Conservation (phyloP, 2,888 invertebrate genomes). For the Notodonta dromedarius region DNA sequence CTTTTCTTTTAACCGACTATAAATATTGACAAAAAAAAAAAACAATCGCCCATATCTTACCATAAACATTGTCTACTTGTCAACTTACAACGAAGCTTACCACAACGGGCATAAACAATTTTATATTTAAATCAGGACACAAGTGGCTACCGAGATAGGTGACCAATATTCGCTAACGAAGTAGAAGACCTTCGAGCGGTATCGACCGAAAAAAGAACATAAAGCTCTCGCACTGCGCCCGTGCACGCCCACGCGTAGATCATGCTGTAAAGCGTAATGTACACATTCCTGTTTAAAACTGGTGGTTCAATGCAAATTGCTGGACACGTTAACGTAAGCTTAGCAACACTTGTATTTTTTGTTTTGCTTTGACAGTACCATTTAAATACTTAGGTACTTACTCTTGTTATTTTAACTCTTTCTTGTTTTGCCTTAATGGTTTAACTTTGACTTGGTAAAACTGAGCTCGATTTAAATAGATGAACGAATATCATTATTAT, state of each 20-base stretch:
- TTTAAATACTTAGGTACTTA: not conserved
- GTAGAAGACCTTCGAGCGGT: conserved; percentile 20
- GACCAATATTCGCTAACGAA: conserved; percentile 25
- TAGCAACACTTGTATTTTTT: not conserved
- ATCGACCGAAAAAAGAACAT: conserved; percentile 12
- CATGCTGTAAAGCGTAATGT: conserved; percentile 14
- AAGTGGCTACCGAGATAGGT: not conserved
- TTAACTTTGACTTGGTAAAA: too few species aligned
- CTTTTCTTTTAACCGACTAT: too few species aligned
- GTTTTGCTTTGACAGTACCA: not conserved
- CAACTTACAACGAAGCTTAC: too few species aligned
- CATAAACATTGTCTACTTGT: too few species aligned
- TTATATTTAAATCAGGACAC: not conserved
- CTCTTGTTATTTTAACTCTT: not conserved
- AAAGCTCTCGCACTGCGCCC: conserved; percentile 8
- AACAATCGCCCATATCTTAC: too few species aligned
- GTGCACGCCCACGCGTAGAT: conserved; percentile 16
- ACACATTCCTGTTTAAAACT: conserved; percentile 13
- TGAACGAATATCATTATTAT: too few species aligned
- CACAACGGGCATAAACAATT: conserved; percentile 2
- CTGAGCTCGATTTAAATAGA: too few species aligned
- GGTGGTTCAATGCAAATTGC: conserved; percentile 4
- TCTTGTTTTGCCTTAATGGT: too few species aligned
- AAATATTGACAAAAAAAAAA: too few species aligned
- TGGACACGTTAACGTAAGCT: not conserved